Percentiles rank a stretch among this genome's conserved stretches.
phyloP scores from a whole-genome alignment of 1,140 invertebrate species.

The Bradysia coprophila region DNA sequence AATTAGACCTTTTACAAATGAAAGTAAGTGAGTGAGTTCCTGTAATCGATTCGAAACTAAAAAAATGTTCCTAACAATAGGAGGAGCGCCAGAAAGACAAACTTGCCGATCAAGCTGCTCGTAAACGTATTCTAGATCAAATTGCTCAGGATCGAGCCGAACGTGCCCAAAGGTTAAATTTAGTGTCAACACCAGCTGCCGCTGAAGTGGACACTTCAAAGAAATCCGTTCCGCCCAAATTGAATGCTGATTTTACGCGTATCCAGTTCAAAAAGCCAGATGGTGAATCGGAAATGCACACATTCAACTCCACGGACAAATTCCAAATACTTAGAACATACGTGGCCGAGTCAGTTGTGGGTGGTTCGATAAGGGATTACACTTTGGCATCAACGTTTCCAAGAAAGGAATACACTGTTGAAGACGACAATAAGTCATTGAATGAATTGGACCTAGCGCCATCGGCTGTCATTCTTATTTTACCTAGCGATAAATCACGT shows the following conservation, averaged over 20 bases:
- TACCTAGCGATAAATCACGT: constrained; percentile 26
- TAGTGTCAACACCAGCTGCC: constrained; percentile 1
- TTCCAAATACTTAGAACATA: constrained; percentile 23
- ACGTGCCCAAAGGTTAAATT: constrained; percentile 20
- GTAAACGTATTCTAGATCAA: constrained; percentile 45
- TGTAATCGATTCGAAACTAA: too few relatives aligned
- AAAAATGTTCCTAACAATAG: constrained; percentile 29
- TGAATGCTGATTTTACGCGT: constrained; percentile 23
- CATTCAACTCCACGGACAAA: constrained; percentile 19
- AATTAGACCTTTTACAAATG: constrained; percentile 52
- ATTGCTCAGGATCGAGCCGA: constrained; percentile 52
- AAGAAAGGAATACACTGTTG: constrained; percentile 42
- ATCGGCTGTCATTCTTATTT: constrained; percentile 57
- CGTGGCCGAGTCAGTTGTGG: constrained; percentile 16
- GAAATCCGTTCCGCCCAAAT: not conserved
- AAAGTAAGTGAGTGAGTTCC: too few relatives aligned
- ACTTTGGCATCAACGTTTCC: constrained; percentile 63
- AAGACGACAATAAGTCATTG: constrained; percentile 40
- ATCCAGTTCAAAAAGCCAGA: constrained; percentile 72
- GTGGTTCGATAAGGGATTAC: constrained; percentile 30
- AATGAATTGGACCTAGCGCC: constrained; percentile 53
- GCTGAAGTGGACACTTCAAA: constrained; percentile 4
- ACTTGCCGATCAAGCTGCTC: constrained; percentile 39
- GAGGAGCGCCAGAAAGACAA: constrained; percentile 44
- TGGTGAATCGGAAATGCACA: constrained; percentile 32